phyloP scores from a whole-genome alignment of 2,113 vertebrate genomes.

The Anser cygnoides region DNA sequence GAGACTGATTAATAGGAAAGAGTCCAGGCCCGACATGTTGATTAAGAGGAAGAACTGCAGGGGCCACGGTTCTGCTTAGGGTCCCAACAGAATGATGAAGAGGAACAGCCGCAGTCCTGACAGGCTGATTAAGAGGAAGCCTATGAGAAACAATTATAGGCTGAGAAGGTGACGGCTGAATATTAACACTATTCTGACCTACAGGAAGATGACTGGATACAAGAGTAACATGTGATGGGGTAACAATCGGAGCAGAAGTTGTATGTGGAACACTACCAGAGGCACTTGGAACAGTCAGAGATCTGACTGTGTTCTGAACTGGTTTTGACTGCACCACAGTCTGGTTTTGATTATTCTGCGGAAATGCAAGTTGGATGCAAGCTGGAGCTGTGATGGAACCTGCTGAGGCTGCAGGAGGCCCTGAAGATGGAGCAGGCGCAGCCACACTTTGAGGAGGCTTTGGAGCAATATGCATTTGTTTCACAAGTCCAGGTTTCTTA shows the following conservation, averaged over 20 bases:
- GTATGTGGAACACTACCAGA: conserved; percentile 62
- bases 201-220: conserved; percentile 77
- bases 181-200: conserved; percentile 67
- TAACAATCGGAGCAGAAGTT: conserved; percentile 21
- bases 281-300: conserved; percentile 44
- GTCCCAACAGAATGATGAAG: conserved; percentile 72
- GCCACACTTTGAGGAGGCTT: conserved; percentile 56
- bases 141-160: conserved; percentile 75
- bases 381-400: not conserved
- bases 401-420: conserved; percentile 12
- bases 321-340: conserved; percentile 48
- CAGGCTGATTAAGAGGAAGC: conserved; percentile 77
- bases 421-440: not conserved
- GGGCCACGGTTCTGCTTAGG: conserved; percentile 62
- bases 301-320: conserved; percentile 1
- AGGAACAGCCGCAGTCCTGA: conserved; percentile 68
- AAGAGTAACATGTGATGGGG: conserved; percentile 73
- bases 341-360: conserved; percentile 70
- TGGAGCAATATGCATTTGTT: conserved; percentile 76
- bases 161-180: conserved; percentile 69
- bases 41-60: conserved; percentile 69
- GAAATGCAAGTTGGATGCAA: conserved; percentile 74
- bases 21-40: conserved; percentile 59
- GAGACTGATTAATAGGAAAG: conserved; percentile 72
- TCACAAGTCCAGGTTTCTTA: conserved; percentile 70